A percentile compares a stretch with the other conserved stretches of the same genome.
Conservation (phyloP, 2,888 invertebrate species). For the Hydriomena furcata region DNA sequence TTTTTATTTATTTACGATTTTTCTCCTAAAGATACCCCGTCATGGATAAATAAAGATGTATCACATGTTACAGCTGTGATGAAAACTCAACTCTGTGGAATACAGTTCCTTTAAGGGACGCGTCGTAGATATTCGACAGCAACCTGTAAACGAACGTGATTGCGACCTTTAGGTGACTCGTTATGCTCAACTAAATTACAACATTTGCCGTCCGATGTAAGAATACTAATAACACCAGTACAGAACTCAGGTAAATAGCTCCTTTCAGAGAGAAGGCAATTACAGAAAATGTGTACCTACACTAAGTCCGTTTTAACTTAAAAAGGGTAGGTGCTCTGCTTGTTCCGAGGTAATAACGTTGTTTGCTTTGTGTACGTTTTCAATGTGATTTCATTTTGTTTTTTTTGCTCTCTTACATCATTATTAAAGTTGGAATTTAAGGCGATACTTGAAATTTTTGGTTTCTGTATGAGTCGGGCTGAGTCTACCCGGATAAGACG, state of each 20-base stretch:
- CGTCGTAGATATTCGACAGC: background rate
- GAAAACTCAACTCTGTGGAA: too few relatives aligned
- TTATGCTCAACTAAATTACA: conserved; percentile 60
- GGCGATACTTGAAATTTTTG: too few relatives aligned
- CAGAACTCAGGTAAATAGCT: conserved; percentile 41
- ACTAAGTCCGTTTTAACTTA: conserved; percentile 21
- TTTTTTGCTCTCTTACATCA: background rate
- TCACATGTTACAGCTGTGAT: too few relatives aligned
- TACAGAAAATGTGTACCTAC: conserved; percentile 31
- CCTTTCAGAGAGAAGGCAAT: conserved; percentile 37
- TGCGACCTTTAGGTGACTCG: conserved; percentile 68
- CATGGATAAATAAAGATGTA: too few relatives aligned
- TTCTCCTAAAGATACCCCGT: too few relatives aligned
- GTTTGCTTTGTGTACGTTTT: conserved; percentile 19
- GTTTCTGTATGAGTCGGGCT: too few relatives aligned
- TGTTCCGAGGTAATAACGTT: conserved; percentile 15
- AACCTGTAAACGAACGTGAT: background rate
- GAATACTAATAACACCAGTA: conserved; percentile 51
- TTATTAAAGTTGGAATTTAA: background rate
- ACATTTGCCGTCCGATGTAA: conserved; percentile 60
- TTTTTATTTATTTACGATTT: too few relatives aligned
- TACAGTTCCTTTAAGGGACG: background rate
- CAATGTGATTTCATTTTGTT: conserved; percentile 1
- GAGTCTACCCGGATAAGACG: too few relatives aligned
- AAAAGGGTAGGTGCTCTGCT: conserved; percentile 15